Base-by-base conservation (phyloP, 2,113 vertebrate species). In the Poeciliopsis turrubarensis region DNA sequence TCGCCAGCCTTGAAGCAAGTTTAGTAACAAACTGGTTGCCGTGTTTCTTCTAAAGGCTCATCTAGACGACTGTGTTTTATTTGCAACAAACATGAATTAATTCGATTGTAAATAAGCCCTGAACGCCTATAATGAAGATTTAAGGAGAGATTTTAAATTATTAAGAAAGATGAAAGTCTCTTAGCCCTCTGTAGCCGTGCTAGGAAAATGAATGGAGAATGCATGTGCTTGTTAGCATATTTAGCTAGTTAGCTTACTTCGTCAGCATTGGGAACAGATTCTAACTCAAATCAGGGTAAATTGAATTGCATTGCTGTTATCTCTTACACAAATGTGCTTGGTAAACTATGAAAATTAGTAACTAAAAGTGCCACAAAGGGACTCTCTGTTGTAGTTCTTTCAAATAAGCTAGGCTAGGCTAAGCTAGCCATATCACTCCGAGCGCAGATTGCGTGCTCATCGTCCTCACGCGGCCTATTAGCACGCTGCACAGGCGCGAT, bases 161-260 rank as follows among this genome's bases (percentile, higher is more conserved):
- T 77, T 81, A 57, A 65, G 78, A 62, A 32, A 65, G 30, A 75
- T 70, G 31, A 34, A 57, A 71, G 71, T 68, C 25, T 39, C 69
- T 85, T 89, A 85, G 80, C 80, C 64, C 2, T 10, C 72, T 88
- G 89, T 80, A 87, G 75, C 1, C 26, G 47, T 31, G 65, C n/a
- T 31, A 19, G 44, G 57, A 39, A 83, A 91, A 90, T 94, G 89
- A 92, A 92, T 92, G 90, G 86, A 87, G 89, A 89, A 86, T 88
- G 91, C 78, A 83, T 83, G 81, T 63, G 87, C 80, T 82, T 83
- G 60, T 78, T 90, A 91, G 87, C 87, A 67, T 37, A 5, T 75
- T 80, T 86, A 89, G 72, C 81, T 72, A 34, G 64, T 70, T 84
- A 70, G 64, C 72, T 63, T 64, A 30, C 69, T 47, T 70, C n/a